A percentile compares a stretch with the other conserved stretches of the same genome.
Evolutionary conservation across 2,113 vertebrate genomes (phyloP).

Genomic region (Anguilla rostrata): DNA sequence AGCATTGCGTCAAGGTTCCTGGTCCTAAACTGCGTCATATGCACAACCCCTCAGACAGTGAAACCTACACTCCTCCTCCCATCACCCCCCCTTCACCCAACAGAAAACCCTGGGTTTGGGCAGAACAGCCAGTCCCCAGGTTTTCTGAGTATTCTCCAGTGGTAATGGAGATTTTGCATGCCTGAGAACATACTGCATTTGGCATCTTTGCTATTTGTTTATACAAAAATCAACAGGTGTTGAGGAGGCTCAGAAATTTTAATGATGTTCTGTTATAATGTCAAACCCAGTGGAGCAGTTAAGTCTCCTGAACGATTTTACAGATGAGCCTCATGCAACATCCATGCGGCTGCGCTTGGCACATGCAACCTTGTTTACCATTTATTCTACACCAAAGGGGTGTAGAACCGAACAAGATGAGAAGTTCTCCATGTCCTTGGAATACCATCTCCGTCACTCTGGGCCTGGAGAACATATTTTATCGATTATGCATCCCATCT

Average conservation of each 20-base stretch:
- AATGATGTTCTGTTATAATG: not conserved
- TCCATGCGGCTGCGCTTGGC: not conserved
- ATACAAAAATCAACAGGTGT: not conserved
- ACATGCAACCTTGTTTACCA: not conserved
- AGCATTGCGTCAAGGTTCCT: not conserved
- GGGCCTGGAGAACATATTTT: not conserved
- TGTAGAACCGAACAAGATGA: not conserved
- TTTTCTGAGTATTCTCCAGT: not conserved
- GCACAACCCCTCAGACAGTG: not conserved
- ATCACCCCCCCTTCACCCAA: not conserved
- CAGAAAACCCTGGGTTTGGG: not conserved
- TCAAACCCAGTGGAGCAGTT: not conserved
- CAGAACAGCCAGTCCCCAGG: too few species aligned
- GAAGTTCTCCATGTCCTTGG: conserved; percentile 1
- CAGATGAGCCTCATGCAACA: not conserved
- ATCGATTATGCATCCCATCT: not conserved
- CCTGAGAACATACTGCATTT: not conserved
- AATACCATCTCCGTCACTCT: not conserved
- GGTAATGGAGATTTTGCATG: not conserved
- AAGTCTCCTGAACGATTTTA: not conserved
- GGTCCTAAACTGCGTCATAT: not conserved
- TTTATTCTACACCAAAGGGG: not conserved
- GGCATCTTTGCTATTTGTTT: not conserved
- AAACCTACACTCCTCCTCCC: not conserved
- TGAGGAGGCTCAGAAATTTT: not conserved